phyloP scores from a whole-genome alignment of 1,140 invertebrate genomes.

The Caenorhabditis tropicalis region DNA sequence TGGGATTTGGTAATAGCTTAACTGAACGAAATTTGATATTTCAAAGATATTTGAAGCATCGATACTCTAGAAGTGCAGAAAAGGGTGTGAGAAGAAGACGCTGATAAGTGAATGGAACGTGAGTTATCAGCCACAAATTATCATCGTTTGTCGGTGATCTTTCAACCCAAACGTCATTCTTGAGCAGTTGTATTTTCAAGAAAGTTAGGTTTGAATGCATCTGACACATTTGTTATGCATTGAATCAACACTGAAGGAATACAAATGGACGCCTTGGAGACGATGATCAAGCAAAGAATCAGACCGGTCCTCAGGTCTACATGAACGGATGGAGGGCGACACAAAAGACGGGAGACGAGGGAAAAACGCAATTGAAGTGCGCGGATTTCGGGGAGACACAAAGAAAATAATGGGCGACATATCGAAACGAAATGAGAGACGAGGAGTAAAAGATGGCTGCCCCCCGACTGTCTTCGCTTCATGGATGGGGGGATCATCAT shows the following conservation, averaged over 20 bases:
- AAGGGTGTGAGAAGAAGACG: neutral
- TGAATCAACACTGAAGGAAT: neutral
- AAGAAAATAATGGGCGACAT: conserved; percentile 1
- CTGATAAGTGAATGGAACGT: conserved; percentile 3
- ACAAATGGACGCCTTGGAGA: neutral
- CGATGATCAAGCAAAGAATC: neutral
- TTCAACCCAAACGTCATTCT: neutral
- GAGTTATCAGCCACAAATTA: conserved; percentile 9
- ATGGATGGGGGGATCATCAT: neutral
- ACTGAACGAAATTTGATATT: neutral
- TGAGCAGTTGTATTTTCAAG: neutral
- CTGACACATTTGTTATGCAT: conserved; percentile 23
- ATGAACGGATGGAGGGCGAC: neutral
- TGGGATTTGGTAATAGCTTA: neutral
- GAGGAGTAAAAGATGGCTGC: neutral
- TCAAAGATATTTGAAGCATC: neutral
- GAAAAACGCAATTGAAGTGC: neutral
- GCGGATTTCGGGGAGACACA: conserved; percentile 21
- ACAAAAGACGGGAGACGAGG: neutral
- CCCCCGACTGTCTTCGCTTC: neutral
- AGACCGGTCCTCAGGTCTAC: conserved; percentile 11
- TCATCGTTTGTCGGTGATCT: conserved; percentile 20
- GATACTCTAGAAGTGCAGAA: neutral
- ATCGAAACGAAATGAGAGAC: conserved; percentile 1
- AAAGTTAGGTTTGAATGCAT: neutral